Conservation (phyloP, 1,140 invertebrate genomes). For the Polypedilum pembai region DNA sequence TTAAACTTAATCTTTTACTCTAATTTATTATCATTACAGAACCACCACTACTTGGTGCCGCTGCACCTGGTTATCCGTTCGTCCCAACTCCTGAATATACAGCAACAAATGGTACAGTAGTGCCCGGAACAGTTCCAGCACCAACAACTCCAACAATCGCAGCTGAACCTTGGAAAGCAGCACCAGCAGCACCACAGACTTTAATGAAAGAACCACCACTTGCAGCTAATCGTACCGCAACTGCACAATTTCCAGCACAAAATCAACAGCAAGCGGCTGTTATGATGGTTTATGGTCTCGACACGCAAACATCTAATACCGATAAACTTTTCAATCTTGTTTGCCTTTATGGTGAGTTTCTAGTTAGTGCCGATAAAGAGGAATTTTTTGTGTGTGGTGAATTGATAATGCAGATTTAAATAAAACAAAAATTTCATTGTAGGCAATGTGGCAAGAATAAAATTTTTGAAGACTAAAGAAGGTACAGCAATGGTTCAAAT, state of each 20-base stretch:
- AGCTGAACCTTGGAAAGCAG: slow-evolving; percentile 41
- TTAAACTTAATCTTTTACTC: no score
- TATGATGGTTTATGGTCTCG: slow-evolving; percentile 97
- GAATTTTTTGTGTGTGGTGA: slow-evolving; percentile 31
- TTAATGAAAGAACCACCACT: slow-evolving; percentile 44
- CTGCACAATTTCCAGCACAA: slow-evolving; percentile 41
- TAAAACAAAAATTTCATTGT: slow-evolving; percentile 20
- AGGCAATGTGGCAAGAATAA: slow-evolving; percentile 62
- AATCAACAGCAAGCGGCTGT: slow-evolving; percentile 62
- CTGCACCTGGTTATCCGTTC: slow-evolving; percentile 38
- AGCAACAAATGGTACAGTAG: slow-evolving; percentile 33
- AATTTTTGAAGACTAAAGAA: slow-evolving; percentile 97
- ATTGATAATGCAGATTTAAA: neutral
- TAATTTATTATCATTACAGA: no score
- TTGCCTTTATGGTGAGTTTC: slow-evolving; percentile 89
- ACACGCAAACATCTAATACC: slow-evolving; percentile 86
- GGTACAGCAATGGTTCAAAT: slow-evolving; percentile 99
- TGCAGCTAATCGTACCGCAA: slow-evolving; percentile 41
- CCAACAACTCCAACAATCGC: slow-evolving; percentile 33
- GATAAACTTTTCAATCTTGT: slow-evolving; percentile 98
- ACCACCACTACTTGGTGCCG: slow-evolving; percentile 43
- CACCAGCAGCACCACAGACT: slow-evolving; percentile 41
- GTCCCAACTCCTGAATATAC: slow-evolving; percentile 43
- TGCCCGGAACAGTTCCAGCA: neutral
- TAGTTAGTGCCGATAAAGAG: slow-evolving; percentile 38